Evolutionary conservation across 2,113 vertebrate genomes (phyloP), one percentile per base, ranked within the genome.

Genomic region (Hippocampus barbouri): DNA sequence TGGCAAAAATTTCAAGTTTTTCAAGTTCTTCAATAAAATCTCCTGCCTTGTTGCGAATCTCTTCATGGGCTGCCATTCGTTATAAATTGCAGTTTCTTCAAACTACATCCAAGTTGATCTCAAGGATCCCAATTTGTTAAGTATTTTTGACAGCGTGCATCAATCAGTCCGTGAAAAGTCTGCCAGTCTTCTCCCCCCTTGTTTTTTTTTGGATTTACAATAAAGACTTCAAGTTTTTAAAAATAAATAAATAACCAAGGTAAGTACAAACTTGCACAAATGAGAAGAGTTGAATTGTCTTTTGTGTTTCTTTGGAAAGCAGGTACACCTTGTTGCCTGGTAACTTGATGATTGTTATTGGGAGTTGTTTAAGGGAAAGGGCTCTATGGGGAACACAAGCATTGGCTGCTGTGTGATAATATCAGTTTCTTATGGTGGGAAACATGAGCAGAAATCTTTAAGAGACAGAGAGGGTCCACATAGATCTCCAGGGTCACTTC

Each of bases 371-470:
- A 88, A 83, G 85, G 86, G 85, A 86, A 87, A 87, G 66, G 70
- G 65, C 79, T 86, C 83, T 64, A 2, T 10, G 69, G 86, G 83
- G 86, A 88, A 12, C 15, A 25, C 71, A 25, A 59, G 68, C 74
- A 79, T 38, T 23, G 74, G 79, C 78, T 67, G 71, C 60, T 84
- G 74, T 45, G 68, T 66, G 73, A 82, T 82, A 47, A 86, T 81
- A 89, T 89, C 88, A 73, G 51, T 74, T 86, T 87, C 88, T 80
- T 65, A 73, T 81, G 77, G 75, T 83, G 76, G 70, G 85, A 83
- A 89, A 89, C 9, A 74, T 69, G 86, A 89, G 88, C 76, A 77
- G 77, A 88, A 89, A 89, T 89, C 88, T 87, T 88, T 89, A 86
- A 79, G 83, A 85, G 88, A 86, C 85, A 83, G 85, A 89, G 38